These are phyloP conservation scores for Scaptomyza cyrtandrae DNA, from an alignment of 2,888 invertebrate genomes.

Conservation along the genomic window DNA sequence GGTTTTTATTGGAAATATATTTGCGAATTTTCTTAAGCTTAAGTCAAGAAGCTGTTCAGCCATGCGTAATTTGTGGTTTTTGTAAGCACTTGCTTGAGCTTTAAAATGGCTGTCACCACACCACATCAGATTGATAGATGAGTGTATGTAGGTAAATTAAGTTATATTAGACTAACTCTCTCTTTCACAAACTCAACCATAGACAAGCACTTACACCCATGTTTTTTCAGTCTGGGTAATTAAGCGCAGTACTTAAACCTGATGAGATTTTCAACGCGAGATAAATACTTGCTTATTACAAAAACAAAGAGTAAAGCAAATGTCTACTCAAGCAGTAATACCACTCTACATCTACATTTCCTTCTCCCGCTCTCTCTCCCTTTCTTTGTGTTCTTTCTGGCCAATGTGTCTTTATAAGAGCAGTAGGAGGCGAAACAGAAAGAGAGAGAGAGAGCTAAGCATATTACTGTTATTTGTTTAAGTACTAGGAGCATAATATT, in stretches of 20 bases:
- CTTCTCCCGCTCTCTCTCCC: not conserved
- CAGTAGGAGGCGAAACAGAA: no score
- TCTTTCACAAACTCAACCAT: not conserved
- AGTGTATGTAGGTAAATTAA: slow-evolving; percentile 36
- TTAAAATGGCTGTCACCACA: not conserved
- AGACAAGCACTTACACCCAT: not conserved
- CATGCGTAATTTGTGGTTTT: slow-evolving; percentile 21
- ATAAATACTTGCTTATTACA: slow-evolving; percentile 72
- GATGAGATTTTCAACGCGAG: slow-evolving; percentile 76
- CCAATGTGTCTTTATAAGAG: slow-evolving; percentile 30
- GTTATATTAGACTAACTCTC: slow-evolving; percentile 16
- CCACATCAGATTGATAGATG: slow-evolving; percentile 34
- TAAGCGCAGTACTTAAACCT: slow-evolving; percentile 71
- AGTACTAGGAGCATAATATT: slow-evolving; percentile 59
- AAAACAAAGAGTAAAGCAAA: slow-evolving; percentile 10
- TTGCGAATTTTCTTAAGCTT: slow-evolving; percentile 3
- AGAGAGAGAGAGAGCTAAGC: not conserved
- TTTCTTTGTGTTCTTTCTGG: slow-evolving; percentile 8
- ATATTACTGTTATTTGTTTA: slow-evolving; percentile 51
- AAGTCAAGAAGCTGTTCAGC: slow-evolving; percentile 2
- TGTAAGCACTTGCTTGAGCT: slow-evolving; percentile 11
- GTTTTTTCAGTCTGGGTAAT: slow-evolving; percentile 48
- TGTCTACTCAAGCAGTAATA: slow-evolving; percentile 7
- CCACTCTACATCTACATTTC: not conserved
- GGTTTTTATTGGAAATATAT: slow-evolving; percentile 13